Percentiles rank a stretch among this genome's conserved stretches.
These are phyloP conservation scores for Irena cyanogastra DNA, from an alignment of 2,113 vertebrate species.

Conservation along the genomic window DNA sequence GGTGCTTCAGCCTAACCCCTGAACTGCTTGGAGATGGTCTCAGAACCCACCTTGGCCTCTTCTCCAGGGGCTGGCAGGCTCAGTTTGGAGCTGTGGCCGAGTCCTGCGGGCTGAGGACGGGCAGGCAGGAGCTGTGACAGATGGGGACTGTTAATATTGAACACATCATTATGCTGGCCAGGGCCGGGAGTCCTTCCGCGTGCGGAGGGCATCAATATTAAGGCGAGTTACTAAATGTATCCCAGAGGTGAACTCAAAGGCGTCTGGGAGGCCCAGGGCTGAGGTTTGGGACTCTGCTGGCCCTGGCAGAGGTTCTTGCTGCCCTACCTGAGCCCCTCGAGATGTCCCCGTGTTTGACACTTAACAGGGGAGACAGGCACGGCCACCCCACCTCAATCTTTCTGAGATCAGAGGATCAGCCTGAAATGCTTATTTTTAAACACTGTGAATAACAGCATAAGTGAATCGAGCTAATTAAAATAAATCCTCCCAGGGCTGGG, in stretches of 20 bases:
- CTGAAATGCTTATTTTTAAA: not conserved
- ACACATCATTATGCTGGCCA: constrained; percentile 38
- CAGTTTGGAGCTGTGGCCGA: rapidly evolving
- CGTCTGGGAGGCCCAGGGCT: not conserved
- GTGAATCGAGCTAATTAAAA: not conserved
- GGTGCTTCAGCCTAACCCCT: not conserved
- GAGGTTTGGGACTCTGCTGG: not conserved
- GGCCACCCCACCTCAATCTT: not conserved
- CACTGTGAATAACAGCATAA: not conserved
- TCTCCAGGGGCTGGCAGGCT: rapidly evolving
- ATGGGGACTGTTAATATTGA: constrained; percentile 57
- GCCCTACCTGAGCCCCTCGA: not conserved
- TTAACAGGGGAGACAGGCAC: not conserved
- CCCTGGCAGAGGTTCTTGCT: not conserved
- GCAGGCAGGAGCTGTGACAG: not conserved
- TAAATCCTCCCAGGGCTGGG: not conserved
- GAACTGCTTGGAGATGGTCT: rapidly evolving
- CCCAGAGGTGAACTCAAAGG: constrained; percentile 60
- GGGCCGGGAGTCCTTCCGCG: not conserved
- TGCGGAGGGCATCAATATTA: constrained; percentile 55
- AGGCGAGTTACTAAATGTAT: constrained; percentile 53
- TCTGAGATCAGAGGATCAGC: not conserved
- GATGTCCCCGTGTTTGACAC: not conserved
- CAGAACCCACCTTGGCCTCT: not conserved
- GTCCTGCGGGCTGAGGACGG: rapidly evolving